Conservation (phyloP, 2,888 invertebrate species). For the Xestia ashworthii region DNA sequence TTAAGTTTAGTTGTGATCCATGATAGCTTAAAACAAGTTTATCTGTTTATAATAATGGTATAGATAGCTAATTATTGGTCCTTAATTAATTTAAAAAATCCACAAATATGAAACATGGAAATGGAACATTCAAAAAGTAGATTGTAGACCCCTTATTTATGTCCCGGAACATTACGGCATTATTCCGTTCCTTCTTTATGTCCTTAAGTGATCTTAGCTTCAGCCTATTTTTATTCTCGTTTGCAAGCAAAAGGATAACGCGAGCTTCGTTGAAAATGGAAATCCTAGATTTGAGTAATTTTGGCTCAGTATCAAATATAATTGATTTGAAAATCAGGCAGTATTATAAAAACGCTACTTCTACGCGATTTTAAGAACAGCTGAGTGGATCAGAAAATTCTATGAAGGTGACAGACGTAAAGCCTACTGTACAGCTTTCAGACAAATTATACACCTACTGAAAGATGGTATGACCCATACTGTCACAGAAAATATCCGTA, state of each 20-base stretch:
- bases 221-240: constrained; percentile 49
- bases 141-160: constrained; percentile 6
- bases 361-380: background rate
- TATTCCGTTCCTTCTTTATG: constrained; percentile 26
- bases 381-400: background rate
- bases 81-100: too few species aligned
- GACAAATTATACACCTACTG: background rate
- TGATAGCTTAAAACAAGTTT: too few species aligned
- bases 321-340: background rate
- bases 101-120: background rate
- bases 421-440: too few species aligned
- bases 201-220: constrained; percentile 37
- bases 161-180: constrained; percentile 19
- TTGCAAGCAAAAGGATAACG: constrained; percentile 32
- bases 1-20: too few species aligned
- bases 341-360: background rate
- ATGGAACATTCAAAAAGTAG: background rate
- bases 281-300: constrained; percentile 14
- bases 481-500: background rate
- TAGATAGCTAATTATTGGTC: background rate
- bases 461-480: background rate
- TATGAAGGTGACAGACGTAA: background rate
- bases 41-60: too few species aligned
- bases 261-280: constrained; percentile 19
- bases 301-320: background rate